Evolutionary conservation across 2,797 vertebrate genomes (phyloP), one percentile per base, ranked within the genome.

Genomic region (Erpetoichthys calabaricus): DNA sequence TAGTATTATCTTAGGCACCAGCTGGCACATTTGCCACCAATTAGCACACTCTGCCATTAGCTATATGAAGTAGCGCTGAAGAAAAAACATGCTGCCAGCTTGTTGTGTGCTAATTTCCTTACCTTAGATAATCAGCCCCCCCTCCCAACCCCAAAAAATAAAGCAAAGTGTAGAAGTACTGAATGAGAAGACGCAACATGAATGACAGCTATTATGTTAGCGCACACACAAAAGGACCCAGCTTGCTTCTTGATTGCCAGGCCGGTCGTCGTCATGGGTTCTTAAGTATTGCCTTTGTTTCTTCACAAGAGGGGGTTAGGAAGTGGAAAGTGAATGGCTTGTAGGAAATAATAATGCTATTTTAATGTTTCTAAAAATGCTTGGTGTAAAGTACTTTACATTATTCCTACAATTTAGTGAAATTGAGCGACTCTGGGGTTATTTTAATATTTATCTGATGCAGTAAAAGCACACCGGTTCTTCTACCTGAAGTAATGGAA

Each of bases 1-100:
- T 94, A 93, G 89, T 90, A 89, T 94, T 87, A 94, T 94, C 93
- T 89, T 80, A 88, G 90, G 90, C 88, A 83, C 76, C 90, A 86
- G 87, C 89, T 93, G 84, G 88, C 87, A 89, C 79, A 70, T 95
- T 95, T 93, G 90, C 82, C 89, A 87, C 91, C 94, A 98, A 97
- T 98, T 98, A 97, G 94, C 89, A 89, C 83, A 89, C 85, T 75
- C 86, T 85, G 83, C 92, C 91, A 97, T 98, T 98, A 98, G 93
- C 92, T 93, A 86, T 86, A 83, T 84, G 47, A 78, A 86, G 84
- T 77, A 81, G 78, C 86, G 85, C 83, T 78, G 76, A 67, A 62
- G 78, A 88, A 62, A 60, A 68, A 4, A 62, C 59, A 61, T 55
- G 67, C 63, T 64, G 85, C 80, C 87, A 79, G 78, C 71, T 79